Conservation (phyloP, 1,140 invertebrate species). For the Ceratosolen fusciceps region DNA sequence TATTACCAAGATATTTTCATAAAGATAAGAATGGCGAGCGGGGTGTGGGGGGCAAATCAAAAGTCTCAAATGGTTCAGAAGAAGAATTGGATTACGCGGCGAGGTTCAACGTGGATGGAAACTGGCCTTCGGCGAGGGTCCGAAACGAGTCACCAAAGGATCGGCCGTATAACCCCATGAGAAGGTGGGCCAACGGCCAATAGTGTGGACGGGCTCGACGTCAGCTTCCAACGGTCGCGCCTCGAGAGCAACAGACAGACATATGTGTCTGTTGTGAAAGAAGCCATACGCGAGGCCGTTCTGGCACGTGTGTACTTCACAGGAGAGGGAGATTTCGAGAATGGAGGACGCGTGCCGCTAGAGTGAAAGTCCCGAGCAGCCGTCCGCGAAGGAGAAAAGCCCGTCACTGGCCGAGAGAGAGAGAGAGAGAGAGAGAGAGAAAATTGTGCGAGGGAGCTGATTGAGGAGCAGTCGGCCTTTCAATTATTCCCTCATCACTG, state of each 20-base stretch:
- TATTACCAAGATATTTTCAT: too few relatives aligned
- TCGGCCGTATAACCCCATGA: slow-evolving; percentile 22
- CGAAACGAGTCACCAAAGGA: slow-evolving; percentile 2
- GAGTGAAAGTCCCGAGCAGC: slow-evolving; percentile 23
- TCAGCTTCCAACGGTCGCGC: slow-evolving; percentile 32
- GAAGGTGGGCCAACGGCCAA: neutral
- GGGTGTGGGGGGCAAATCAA: too few relatives aligned
- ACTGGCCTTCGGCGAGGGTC: neutral
- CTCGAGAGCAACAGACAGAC: neutral
- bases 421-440: neutral
- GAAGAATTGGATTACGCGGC: too few relatives aligned
- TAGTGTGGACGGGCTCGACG: neutral
- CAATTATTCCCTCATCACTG: slow-evolving; percentile 32
- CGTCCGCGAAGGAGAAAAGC: neutral
- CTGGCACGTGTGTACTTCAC: slow-evolving; percentile 4
- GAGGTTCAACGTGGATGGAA: neutral
- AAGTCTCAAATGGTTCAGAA: too few relatives aligned
- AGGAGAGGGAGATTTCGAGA: slow-evolving; percentile 38
- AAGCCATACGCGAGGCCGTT: slow-evolving; percentile 32
- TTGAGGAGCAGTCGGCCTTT: slow-evolving; percentile 19
- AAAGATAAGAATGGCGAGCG: too few relatives aligned
- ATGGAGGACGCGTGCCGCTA: slow-evolving; percentile 44
- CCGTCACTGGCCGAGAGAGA: too few relatives aligned
- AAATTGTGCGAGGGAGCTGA: slow-evolving; percentile 22
- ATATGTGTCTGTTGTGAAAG: slow-evolving; percentile 32